Conservation (phyloP, 2,113 vertebrate genomes). For the Stigmatopora nigra region DNA sequence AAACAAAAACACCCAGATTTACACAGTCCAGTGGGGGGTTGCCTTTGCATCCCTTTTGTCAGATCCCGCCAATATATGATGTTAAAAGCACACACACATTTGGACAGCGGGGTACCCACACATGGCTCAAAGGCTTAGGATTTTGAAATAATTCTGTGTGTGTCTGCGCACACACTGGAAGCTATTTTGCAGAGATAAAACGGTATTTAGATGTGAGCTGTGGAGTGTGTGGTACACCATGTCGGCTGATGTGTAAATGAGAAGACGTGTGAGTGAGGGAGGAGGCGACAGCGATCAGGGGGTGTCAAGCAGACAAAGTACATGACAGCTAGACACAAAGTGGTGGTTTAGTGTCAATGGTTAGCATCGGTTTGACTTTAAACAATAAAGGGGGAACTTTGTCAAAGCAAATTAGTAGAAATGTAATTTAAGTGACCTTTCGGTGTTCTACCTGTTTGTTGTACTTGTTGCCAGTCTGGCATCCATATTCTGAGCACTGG, state of each 20-base stretch:
- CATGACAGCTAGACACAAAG: conserved; percentile 14
- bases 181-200: conserved; percentile 49
- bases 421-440: not conserved
- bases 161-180: conserved; percentile 29
- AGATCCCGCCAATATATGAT: conserved; percentile 45
- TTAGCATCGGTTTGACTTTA: conserved; percentile 6
- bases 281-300: conserved; percentile 19
- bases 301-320: conserved; percentile 15
- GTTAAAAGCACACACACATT: conserved; percentile 17
- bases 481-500: conserved; percentile 95
- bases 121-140: conserved; percentile 36
- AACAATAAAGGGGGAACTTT: not conserved
- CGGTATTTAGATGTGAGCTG: conserved; percentile 38
- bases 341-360: conserved; percentile 13
- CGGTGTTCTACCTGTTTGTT: conserved; percentile 89
- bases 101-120: conserved; percentile 42
- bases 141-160: conserved; percentile 27
- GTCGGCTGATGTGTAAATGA: conserved; percentile 34
- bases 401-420: not conserved
- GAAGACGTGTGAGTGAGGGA: conserved; percentile 19
- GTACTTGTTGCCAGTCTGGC: conserved; percentile 93
- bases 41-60: conserved; percentile 39
- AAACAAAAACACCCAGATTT: conserved; percentile 11
- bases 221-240: conserved; percentile 23
- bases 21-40: conserved; percentile 25